Percentiles rank a stretch among this genome's conserved stretches.
phyloP scores from a whole-genome alignment of 2,888 invertebrate genomes.

The Meiosimyza decipiens region DNA sequence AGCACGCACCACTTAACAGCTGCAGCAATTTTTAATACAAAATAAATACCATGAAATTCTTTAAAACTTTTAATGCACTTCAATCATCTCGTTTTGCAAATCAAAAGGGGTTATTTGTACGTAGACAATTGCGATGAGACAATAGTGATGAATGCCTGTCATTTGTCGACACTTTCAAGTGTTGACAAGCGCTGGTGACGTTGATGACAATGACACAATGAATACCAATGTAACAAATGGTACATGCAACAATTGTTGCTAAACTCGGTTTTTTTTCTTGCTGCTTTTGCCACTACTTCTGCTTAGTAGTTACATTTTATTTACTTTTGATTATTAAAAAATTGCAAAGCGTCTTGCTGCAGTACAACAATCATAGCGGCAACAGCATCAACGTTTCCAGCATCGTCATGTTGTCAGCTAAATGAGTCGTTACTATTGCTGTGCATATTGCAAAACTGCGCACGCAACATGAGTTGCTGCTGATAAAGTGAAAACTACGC shows the following conservation, averaged over 20 bases:
- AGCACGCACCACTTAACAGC: too few relatives aligned
- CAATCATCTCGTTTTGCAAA: too few relatives aligned
- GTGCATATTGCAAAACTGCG: slow-evolving; percentile 1
- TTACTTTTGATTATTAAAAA: slow-evolving; percentile 5
- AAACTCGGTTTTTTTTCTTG: neutral
- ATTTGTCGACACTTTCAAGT: slow-evolving; percentile 43
- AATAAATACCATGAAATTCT: too few relatives aligned
- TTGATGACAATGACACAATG: slow-evolving; percentile 58
- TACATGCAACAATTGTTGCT: slow-evolving; percentile 1
- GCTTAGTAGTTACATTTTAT: neutral
- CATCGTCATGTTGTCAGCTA: slow-evolving; percentile 52
- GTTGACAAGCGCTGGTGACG: slow-evolving; percentile 49
- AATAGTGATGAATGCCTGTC: slow-evolving; percentile 56
- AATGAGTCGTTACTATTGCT: slow-evolving; percentile 56
- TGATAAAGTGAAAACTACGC: too few relatives aligned
- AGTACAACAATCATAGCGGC: slow-evolving; percentile 44
- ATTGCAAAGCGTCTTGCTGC: neutral
- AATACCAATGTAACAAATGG: slow-evolving; percentile 36
- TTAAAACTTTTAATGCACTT: too few relatives aligned
- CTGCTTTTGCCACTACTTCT: neutral
- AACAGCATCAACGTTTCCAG: slow-evolving; percentile 41
- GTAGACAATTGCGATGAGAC: too few relatives aligned
- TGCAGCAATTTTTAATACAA: too few relatives aligned
- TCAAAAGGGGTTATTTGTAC: too few relatives aligned
- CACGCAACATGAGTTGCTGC: too few relatives aligned